Evolutionary conservation across 2,797 vertebrate species (phyloP).

Genomic region (Schizothorax lantsangensis): DNA sequence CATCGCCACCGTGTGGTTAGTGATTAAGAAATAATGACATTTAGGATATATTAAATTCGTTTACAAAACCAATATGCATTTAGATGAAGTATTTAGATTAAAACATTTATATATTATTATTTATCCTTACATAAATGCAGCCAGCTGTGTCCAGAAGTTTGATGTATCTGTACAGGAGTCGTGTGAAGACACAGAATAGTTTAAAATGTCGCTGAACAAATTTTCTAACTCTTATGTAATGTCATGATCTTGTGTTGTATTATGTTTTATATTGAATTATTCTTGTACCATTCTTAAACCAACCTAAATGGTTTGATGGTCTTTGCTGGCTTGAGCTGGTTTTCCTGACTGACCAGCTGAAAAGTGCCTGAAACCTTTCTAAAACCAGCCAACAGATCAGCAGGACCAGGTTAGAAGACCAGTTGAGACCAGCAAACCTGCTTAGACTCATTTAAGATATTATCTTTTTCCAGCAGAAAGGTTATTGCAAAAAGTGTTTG

Average conservation of each 20-base stretch:
- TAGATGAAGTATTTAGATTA: not conserved
- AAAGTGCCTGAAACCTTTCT: not conserved
- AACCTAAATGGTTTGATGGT: not conserved
- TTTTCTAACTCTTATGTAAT: not conserved
- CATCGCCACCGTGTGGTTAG: conserved; percentile 63
- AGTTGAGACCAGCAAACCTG: not conserved
- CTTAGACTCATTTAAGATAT: not conserved
- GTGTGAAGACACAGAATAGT: not conserved
- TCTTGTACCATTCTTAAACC: not conserved
- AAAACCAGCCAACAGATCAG: not conserved
- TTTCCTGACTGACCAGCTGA: not conserved
- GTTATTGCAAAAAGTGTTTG: not conserved
- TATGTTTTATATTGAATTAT: not conserved
- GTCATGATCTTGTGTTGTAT: not conserved
- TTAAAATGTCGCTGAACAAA: not conserved
- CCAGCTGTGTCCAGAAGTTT: too few species aligned
- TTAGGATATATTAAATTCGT: not conserved
- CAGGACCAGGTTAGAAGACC: not conserved
- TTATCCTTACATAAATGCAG: too few species aligned
- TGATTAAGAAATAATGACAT: not conserved
- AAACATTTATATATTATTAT: not conserved
- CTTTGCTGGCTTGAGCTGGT: not conserved
- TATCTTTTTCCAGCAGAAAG: not conserved
- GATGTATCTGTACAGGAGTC: not conserved
- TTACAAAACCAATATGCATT: not conserved